Evolutionary conservation across 2,113 vertebrate genomes (phyloP).

Genomic region (Eonycteris spelaea): DNA sequence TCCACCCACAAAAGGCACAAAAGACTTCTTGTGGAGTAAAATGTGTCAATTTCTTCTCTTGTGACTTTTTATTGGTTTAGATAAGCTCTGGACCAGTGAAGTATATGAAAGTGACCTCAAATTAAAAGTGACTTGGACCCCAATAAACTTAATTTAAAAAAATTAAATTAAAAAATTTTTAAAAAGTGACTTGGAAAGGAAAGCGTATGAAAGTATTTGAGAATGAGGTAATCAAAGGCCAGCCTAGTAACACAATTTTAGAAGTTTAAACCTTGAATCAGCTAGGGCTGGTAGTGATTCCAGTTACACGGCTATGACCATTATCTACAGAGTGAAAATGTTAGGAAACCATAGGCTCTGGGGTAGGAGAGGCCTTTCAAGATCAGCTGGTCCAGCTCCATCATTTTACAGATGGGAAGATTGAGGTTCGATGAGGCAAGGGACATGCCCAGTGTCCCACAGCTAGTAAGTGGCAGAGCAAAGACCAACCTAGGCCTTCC

Average conservation of each 20-base stretch:
- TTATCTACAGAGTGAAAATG: not conserved
- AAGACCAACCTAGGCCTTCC: not conserved
- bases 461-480: not conserved
- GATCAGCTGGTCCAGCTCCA: not conserved
- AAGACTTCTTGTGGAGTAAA: not conserved
- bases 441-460: not conserved
- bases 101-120: not conserved
- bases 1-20: not conserved
- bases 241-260: not conserved
- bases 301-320: not conserved
- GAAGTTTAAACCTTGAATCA: not conserved
- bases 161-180: too few relatives aligned
- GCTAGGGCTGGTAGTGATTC: not conserved
- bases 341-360: not conserved
- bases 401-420: not conserved
- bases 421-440: not conserved
- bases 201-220: not conserved
- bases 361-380: not conserved
- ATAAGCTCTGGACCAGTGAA: not conserved
- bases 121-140: conserved; percentile 2
- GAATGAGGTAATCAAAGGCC: not conserved
- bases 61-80: not conserved
- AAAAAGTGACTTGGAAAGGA: too few relatives aligned
- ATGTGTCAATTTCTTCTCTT: not conserved
- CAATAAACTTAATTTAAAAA: too few relatives aligned